These are phyloP conservation scores for Hydrolagus affinis DNA, from an alignment of 2,113 vertebrate species.

Conservation along the genomic window DNA sequence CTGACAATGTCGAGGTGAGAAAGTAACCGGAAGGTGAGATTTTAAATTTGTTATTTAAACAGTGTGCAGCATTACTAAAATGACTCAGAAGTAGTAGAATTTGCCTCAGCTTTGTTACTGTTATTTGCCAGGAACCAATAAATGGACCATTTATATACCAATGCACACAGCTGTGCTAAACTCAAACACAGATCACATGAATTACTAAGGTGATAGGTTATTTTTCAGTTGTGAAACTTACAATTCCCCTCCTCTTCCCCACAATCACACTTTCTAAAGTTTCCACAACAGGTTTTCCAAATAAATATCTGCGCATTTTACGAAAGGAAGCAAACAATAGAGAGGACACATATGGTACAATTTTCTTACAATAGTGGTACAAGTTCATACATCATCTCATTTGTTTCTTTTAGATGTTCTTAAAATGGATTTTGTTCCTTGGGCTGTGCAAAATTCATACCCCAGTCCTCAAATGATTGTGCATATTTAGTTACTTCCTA, in stretches of 20 bases:
- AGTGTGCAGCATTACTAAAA: no score
- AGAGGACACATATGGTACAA: no score
- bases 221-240: neutral
- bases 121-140: neutral
- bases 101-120: neutral
- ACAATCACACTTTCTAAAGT: neutral
- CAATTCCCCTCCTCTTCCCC: neutral
- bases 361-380: neutral
- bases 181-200: neutral
- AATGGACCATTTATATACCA: neutral
- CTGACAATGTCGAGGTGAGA: neutral
- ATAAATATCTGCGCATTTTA: neutral
- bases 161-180: neutral
- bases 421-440: neutral
- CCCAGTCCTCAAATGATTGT: neutral
- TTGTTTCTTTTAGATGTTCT: neutral
- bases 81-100: neutral
- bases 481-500: slow-evolving; percentile 2
- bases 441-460: neutral
- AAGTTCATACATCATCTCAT: neutral
- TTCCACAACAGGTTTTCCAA: neutral
- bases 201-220: neutral
- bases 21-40: neutral
- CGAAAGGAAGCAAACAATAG: neutral
- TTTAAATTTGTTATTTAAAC: no score